Evolutionary conservation across 2,113 vertebrate species (phyloP), one percentile per base, ranked within the genome.

Genomic region (Corythoichthys intestinalis): DNA sequence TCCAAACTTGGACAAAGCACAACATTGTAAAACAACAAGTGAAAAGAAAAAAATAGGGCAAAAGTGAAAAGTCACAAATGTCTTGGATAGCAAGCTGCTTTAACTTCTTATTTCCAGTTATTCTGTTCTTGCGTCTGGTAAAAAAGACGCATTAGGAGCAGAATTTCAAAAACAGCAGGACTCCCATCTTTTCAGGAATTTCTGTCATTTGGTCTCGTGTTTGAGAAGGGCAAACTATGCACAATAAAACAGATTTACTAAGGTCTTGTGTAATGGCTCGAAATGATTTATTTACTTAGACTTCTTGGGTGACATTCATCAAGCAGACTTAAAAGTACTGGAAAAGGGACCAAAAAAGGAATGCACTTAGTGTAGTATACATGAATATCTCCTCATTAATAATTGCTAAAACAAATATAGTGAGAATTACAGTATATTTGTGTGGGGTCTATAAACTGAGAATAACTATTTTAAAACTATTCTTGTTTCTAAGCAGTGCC

Each of bases 121-220:
- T 38, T 7, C 65, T 61, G 65, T 70, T 9, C 60, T 15, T 50
- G 46, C 38, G 53, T 41, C 71, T 64, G 73, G 6, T 58, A 72
- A 52, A 81, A 67, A 63, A 66, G 54, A 59, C n/a, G 49, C 14
- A n/a, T 6, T 12, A n/a, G 44, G 64, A 66, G 69, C 64, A 63
- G 48, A 37, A 53, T 47, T 48, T 2, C 17, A 56, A 71, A 71
- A 57, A 53, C 12, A 72, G 10, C 44, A 59, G 74, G 39, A 53
- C 12, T 28, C 20, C 20, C 20, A 28, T 65, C 48, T 79, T 65
- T 77, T 38, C 38, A 20, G 59, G 17, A 62, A 44, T 62, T 17
- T 39, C 6, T 39, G 37, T 3, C 35, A 2, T 14, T 60, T 41
- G 37, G n/a, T 20, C 20, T 20, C 6, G 10, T 20, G 59, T 12